phyloP scores from a whole-genome alignment of 1,140 invertebrate species.

The Tenebrio molitor region DNA sequence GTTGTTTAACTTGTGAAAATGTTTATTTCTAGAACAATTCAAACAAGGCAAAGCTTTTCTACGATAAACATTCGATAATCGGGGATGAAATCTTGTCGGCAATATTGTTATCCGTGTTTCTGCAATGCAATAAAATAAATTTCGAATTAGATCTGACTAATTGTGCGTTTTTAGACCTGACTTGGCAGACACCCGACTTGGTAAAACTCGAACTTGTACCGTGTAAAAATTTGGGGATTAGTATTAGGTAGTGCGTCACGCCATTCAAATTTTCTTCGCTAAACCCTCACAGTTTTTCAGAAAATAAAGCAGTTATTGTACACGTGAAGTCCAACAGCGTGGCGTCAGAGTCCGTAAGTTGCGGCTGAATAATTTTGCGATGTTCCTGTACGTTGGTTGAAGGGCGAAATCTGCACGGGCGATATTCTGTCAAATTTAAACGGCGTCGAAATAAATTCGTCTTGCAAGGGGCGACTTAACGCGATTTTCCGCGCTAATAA shows the following conservation, averaged over 20 bases:
- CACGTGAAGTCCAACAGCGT: constrained; percentile 71
- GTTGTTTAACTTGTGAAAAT: no score
- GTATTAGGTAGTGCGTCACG: constrained; percentile 69
- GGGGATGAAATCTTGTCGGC: constrained; percentile 73
- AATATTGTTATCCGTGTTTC: constrained; percentile 72
- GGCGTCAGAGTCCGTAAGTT: constrained; percentile 72
- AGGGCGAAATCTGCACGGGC: constrained; percentile 61
- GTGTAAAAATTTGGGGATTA: constrained; percentile 70
- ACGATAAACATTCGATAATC: constrained; percentile 57
- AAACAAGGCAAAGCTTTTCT: constrained; percentile 46
- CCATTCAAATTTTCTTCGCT: neutral
- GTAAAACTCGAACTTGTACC: constrained; percentile 70
- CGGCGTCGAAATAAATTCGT: constrained; percentile 67
- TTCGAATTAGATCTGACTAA: constrained; percentile 72
- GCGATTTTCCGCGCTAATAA: constrained; percentile 69
- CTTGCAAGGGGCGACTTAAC: constrained; percentile 68
- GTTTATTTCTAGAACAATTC: constrained; percentile 51
- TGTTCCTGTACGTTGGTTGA: neutral
- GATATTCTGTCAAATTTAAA: constrained; percentile 78
- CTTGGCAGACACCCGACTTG: constrained; percentile 70
- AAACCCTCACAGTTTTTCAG: constrained; percentile 68
- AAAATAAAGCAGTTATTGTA: constrained; percentile 70
- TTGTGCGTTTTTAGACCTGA: constrained; percentile 70
- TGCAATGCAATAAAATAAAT: constrained; percentile 70
- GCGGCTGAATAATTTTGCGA: no score